These are phyloP conservation scores for Emydocephalus ijimae DNA, from an alignment of 2,113 vertebrate species.

Conservation along the genomic window DNA sequence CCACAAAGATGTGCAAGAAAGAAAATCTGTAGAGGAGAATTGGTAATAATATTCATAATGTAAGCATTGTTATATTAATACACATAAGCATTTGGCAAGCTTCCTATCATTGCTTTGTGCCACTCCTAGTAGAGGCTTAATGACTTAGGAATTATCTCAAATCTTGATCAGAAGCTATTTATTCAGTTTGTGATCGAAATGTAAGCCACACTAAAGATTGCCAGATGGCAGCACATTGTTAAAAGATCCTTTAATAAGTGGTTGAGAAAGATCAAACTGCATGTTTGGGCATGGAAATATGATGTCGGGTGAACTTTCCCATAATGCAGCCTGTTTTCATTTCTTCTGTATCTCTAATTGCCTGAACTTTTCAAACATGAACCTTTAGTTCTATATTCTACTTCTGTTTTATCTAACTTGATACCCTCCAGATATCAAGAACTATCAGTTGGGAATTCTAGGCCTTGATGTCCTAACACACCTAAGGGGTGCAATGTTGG, in stretches of 20 bases:
- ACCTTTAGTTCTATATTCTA: not conserved
- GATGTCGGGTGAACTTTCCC: not conserved
- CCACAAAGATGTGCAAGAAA: not conserved
- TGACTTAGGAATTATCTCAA: not conserved
- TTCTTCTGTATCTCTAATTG: not conserved
- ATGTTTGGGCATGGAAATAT: not conserved
- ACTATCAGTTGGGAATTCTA: not conserved
- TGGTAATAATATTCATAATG: not conserved
- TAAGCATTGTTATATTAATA: not conserved
- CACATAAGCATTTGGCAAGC: not conserved
- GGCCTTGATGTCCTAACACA: not conserved
- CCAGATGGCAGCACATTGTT: not conserved
- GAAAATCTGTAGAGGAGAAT: not conserved
- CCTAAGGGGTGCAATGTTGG: not conserved
- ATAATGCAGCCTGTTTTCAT: not conserved
- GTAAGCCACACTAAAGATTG: not conserved
- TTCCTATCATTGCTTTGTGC: not conserved
- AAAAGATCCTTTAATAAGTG: not conserved
- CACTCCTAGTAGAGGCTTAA: not conserved
- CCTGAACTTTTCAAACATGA: not conserved
- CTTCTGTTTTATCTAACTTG: not conserved
- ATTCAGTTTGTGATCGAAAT: not conserved
- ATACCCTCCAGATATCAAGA: not conserved
- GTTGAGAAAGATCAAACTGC: not conserved
- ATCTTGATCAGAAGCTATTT: constrained; percentile 1